Conservation (phyloP, 2,888 invertebrate species). For the Andricus quercusramuli region DNA sequence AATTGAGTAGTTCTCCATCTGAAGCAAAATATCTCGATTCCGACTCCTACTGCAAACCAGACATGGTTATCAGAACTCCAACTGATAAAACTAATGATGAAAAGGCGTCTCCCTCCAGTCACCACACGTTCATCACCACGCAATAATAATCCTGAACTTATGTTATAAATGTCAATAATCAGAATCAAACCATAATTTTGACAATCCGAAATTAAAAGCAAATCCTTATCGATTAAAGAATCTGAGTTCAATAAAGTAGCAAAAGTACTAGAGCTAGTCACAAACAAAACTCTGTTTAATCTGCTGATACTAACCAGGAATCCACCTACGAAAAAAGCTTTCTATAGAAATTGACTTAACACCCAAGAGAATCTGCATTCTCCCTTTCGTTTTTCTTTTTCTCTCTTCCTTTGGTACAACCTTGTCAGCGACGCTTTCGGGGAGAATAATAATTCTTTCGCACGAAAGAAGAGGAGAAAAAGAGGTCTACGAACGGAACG, state of each 20-base stretch:
- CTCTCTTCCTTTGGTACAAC: background rate
- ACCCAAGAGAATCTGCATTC: background rate
- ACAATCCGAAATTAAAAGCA: background rate
- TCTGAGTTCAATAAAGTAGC: too few species aligned
- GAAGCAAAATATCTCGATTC: too few species aligned
- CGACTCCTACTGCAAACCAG: background rate
- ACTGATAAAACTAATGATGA: background rate
- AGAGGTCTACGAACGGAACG: constrained; percentile 1
- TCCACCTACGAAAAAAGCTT: background rate
- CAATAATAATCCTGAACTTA: too few species aligned
- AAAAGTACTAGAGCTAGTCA: too few species aligned
- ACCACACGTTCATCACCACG: too few species aligned
- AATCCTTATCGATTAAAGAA: background rate
- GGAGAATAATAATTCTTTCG: constrained; percentile 1
- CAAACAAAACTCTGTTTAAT: background rate
- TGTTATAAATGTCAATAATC: too few species aligned
- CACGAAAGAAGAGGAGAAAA: background rate
- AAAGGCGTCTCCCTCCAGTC: background rate
- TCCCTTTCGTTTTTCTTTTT: background rate
- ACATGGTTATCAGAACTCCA: background rate
- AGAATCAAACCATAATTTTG: too few species aligned
- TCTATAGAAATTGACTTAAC: background rate
- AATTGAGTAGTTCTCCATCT: too few species aligned
- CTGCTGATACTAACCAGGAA: background rate
- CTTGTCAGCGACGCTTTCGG: background rate